Evolutionary conservation across 2,797 vertebrate species (phyloP).

Genomic region (Xyrichtys novacula): DNA sequence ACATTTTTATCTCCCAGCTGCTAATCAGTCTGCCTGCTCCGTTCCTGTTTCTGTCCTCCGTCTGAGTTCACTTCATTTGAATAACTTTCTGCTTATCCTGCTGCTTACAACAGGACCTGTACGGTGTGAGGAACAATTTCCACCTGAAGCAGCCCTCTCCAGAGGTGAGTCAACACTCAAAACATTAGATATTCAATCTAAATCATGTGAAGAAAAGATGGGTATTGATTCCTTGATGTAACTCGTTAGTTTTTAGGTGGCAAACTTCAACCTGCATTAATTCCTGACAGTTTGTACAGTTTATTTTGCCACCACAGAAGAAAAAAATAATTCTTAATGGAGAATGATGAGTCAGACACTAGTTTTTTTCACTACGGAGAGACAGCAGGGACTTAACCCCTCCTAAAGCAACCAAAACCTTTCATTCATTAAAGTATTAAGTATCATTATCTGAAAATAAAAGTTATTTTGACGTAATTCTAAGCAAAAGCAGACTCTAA

Average conservation of each 20-base stretch:
- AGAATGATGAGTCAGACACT: background rate
- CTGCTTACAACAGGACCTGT: slow-evolving; percentile 77
- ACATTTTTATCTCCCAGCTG: slow-evolving; percentile 17
- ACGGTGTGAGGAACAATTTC: slow-evolving; percentile 82
- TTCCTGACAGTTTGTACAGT: background rate
- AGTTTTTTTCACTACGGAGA: background rate
- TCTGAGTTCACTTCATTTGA: background rate
- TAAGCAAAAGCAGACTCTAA: too few relatives aligned
- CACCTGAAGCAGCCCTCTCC: slow-evolving; percentile 71
- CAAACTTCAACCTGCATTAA: too few relatives aligned
- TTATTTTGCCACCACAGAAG: background rate
- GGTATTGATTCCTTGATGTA: too few relatives aligned
- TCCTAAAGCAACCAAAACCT: background rate
- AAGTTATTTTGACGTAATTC: too few relatives aligned
- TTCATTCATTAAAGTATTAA: too few relatives aligned
- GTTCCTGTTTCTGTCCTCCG: slow-evolving; percentile 18
- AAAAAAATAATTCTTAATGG: background rate
- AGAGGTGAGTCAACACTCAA: slow-evolving; percentile 78
- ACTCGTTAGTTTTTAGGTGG: too few relatives aligned
- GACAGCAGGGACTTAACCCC: too few relatives aligned
- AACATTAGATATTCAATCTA: too few relatives aligned
- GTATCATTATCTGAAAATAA: too few relatives aligned
- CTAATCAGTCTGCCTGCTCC: slow-evolving; percentile 48
- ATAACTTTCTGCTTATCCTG: slow-evolving; percentile 21
- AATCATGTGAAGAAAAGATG: too few relatives aligned